Base-by-base conservation (phyloP, 2,888 invertebrate genomes). In the Lomographa bimaculata region DNA sequence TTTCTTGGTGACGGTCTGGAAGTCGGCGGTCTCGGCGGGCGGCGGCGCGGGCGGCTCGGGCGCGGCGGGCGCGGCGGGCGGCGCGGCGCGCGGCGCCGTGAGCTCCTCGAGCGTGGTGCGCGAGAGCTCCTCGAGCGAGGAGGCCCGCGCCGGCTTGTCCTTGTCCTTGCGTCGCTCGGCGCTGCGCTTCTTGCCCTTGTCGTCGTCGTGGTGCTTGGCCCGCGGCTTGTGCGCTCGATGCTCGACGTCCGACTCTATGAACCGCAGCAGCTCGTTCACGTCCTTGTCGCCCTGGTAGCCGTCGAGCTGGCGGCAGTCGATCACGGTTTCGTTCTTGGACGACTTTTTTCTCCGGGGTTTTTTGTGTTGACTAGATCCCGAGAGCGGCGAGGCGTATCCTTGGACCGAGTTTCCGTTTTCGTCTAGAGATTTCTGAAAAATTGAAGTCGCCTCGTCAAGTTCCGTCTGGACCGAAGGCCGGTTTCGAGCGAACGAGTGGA, bases 1-100 rank as follows among this genome's bases (percentile, higher is more conserved):
- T 74, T 94, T 94, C 71, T 95, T 96, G 40, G 94, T 94, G 33
- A 96, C 96, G 32, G 95, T 94, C 73, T 94, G 93, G 82, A 96
- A 96, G 66, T 96, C 96, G 5, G 93, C 90, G 32, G 91, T 90
- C 74, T 93, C 93, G 45, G 37, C 51, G 37, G 44, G 54, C 48
- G 52, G 48, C 35, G 54, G 27, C 7, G 36, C 71, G 28, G 69
- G 73, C 49, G 81, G 72, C 44, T 59, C 59, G 89, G 91, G 83
- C 67, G 92, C 91, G 70, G 92, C 57, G 53, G 70, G 57, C 41
- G 57, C 41, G 57, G 72, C 46, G 78, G 75, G 61, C 80, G 79
- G 55, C 50, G 50, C 56, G 57, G 4, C 51, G 53, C 41, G 37
- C 14, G 8, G 23, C 24, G 57, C 90, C 14, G 93, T 93, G 50